phyloP scores from a whole-genome alignment of 2,113 vertebrate species.

The Phycodurus eques region DNA sequence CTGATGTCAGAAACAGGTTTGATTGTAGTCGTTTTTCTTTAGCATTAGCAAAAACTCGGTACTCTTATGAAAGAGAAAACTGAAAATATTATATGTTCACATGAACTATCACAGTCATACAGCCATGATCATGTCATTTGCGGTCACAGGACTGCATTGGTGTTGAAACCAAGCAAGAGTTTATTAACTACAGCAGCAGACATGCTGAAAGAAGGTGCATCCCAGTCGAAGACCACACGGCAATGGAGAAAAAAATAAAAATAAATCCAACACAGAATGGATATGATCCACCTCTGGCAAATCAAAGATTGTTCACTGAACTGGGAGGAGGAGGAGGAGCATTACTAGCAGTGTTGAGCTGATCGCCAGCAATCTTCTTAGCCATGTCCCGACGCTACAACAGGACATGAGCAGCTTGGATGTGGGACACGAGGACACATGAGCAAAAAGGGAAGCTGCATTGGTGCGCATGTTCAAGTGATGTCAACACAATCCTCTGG shows the following conservation, averaged over 20 bases:
- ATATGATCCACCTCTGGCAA: constrained; percentile 41
- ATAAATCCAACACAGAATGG: constrained; percentile 46
- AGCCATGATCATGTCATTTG: constrained; percentile 11
- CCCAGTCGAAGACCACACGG: constrained; percentile 41
- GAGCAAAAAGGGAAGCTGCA: constrained; percentile 10
- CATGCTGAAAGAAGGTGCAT: constrained; percentile 55
- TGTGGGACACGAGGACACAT: constrained; percentile 31
- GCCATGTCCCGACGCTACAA: constrained; percentile 30
- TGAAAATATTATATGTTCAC: neutral
- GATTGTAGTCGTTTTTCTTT: neutral
- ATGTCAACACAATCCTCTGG: constrained; percentile 18
- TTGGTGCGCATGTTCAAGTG: constrained; percentile 24
- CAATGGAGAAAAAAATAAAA: neutral
- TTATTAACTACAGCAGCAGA: constrained; percentile 28
- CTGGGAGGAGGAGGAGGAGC: constrained; percentile 24
- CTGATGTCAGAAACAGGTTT: neutral
- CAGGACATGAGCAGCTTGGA: constrained; percentile 24
- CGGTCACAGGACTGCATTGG: constrained; percentile 8
- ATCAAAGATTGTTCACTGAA: constrained; percentile 47
- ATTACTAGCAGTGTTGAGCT: constrained; percentile 15
- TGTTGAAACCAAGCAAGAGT: constrained; percentile 19
- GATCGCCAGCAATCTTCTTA: constrained; percentile 10
- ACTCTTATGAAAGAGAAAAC: neutral
- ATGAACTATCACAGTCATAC: neutral
- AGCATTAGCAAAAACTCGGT: neutral